phyloP scores from a whole-genome alignment of 1,140 invertebrate genomes.

The Penaeus chinensis region DNA sequence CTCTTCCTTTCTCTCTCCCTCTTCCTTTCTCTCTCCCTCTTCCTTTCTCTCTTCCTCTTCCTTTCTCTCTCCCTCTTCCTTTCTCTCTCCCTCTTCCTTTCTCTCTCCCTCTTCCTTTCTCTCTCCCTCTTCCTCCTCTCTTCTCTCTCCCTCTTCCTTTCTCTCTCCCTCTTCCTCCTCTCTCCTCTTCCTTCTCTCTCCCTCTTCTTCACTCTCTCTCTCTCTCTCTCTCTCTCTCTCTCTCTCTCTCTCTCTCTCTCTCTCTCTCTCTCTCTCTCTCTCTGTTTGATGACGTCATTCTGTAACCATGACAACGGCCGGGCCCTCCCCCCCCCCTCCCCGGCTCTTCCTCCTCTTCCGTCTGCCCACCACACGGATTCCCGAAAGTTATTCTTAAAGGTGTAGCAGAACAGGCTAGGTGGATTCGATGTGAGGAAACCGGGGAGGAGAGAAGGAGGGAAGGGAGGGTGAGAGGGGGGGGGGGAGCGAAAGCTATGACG shows the following conservation, averaged over 20 bases:
- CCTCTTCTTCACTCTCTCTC: not conserved
- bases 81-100: no score
- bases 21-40: not conserved
- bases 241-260: not conserved
- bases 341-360: not conserved
- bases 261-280: not conserved
- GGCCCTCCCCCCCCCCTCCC: not conserved
- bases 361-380: no score
- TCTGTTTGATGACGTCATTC: not conserved
- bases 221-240: not conserved
- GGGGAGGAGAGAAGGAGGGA: no score
- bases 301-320: no score
- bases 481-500: no score
- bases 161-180: no score
- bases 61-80: not conserved
- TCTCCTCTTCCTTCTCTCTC: no score
- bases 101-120: not conserved
- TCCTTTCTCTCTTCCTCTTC: not conserved
- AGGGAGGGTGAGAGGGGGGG: no score
- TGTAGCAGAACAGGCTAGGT: no score
- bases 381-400: no score
- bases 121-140: not conserved
- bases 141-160: not conserved
- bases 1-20: not conserved
- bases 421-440: no score